Evolutionary conservation across 2,113 vertebrate species (phyloP).

Genomic region (sheep (Ovis aries)): DNA sequence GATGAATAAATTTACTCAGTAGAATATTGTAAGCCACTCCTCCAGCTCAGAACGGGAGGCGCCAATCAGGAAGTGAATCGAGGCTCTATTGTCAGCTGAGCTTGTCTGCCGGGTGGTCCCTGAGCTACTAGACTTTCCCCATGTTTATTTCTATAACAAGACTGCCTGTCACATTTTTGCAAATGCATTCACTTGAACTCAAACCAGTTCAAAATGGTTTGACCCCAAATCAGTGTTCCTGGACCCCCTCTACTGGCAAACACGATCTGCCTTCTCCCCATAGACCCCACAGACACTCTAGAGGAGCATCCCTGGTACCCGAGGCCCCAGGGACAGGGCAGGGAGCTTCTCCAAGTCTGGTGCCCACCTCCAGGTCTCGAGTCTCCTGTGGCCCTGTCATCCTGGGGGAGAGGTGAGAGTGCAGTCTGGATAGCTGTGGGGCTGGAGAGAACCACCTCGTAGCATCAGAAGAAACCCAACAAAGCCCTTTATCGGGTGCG

Average conservation of each 20-base stretch:
- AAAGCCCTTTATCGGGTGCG: rapidly evolving
- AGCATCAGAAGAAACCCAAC: rapidly evolving
- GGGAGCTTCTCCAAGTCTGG: background rate
- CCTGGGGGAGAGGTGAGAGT: rapidly evolving
- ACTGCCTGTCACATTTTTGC: background rate
- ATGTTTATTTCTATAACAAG: background rate
- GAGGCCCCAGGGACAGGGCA: background rate
- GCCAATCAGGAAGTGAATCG: rapidly evolving
- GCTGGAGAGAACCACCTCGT: rapidly evolving
- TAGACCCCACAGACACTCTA: background rate
- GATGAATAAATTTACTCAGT: background rate
- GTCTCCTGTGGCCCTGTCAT: too few relatives aligned
- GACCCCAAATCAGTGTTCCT: background rate
- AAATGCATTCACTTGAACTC: background rate
- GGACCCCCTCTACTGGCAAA: background rate
- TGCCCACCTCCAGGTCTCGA: background rate
- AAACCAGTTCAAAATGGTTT: background rate
- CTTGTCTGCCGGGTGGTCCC: rapidly evolving
- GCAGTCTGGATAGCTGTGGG: rapidly evolving
- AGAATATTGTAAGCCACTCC: background rate
- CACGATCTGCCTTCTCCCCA: background rate
- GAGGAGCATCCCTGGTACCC: rapidly evolving
- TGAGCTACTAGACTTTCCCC: background rate
- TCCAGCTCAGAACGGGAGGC: rapidly evolving
- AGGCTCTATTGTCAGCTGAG: rapidly evolving